Percentiles rank a stretch among this genome's conserved stretches.
phyloP scores from a whole-genome alignment of 2,888 invertebrate genomes.

The Syritta pipiens region DNA sequence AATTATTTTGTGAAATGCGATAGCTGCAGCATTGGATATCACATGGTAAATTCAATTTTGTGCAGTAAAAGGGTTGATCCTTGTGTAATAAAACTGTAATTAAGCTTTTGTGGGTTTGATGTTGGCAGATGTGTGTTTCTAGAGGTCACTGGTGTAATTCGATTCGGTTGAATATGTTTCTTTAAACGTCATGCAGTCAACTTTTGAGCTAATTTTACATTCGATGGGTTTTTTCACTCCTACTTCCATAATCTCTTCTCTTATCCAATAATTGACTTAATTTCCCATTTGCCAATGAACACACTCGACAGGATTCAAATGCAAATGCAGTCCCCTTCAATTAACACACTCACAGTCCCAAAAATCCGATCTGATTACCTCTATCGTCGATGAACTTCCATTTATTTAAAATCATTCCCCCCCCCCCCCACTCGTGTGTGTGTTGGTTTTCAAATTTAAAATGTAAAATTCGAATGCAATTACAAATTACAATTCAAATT shows the following conservation, averaged over 20 bases:
- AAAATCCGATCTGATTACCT: slow-evolving; percentile 23
- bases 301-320: not conserved
- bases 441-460: no score
- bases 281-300: not conserved
- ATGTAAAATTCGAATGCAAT: slow-evolving; percentile 16
- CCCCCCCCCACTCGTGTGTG: no score
- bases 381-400: slow-evolving; percentile 11
- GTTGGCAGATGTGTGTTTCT: no score
- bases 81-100: slow-evolving; percentile 36
- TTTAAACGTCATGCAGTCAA: no score
- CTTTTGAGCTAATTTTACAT: no score
- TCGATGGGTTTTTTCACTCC: no score
- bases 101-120: slow-evolving; percentile 29
- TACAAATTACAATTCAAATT: slow-evolving; percentile 47
- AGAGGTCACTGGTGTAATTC: slow-evolving; percentile 12
- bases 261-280: no score
- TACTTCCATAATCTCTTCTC: no score
- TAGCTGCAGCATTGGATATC: slow-evolving; percentile 24
- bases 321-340: no score
- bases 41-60: slow-evolving; percentile 13
- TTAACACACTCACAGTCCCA: slow-evolving; percentile 8
- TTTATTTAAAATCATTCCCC: slow-evolving; percentile 34
- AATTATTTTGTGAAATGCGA: slow-evolving; percentile 58
- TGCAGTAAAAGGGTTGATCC: not conserved
- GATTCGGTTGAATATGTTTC: not conserved